Base-by-base conservation (phyloP, 2,888 invertebrate genomes). In the Diarsia dahlii region DNA sequence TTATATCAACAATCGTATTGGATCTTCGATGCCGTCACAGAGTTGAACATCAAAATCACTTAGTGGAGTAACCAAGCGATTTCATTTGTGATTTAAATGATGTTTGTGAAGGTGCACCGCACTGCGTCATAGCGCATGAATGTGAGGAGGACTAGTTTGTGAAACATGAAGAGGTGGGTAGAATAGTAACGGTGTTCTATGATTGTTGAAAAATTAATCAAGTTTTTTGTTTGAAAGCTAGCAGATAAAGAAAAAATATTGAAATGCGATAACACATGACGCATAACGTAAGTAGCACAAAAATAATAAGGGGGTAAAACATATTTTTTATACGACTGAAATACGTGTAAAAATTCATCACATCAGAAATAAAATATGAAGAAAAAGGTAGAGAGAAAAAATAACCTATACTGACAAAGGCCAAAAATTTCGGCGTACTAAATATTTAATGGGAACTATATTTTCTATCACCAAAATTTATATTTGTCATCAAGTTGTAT, bases 71-170 rank as follows among this genome's bases (percentile, higher is more conserved):
- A 88, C 89, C 87, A 82, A 89, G 89, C 88, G 81, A 75, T 82
- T 85, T 84, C 88, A 92, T 92, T 89, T 92, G 92, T 86, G 88
- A 92, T 92, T 91, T 92, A 91, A 92, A 92, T 91, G 77, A 88
- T 89, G 89, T 91, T 90, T 90, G 89, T 87, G 73, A 58, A 86
- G 85, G 88, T 90, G 88, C 89, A 90, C 88, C 84, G 87, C 84
- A 82, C 75, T 82, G 83, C 84, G 84, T 73, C 82, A 78, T 71
- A 65, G 78, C 65, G 77, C 83, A 84, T 83, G 78, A 82, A 82
- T 85, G 80, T 70, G 76, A 80, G 63, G 67, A 71, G 58, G 67
- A 66, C 48, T n/a, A 60, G 84, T 71, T 81, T 78, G 71, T 72
- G 67, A 66, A 74, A 78, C 74, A 74, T 71, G 66, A 65, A 66